Percentiles rank a stretch among this genome's conserved stretches.
These are phyloP conservation scores for Rutpela maculata DNA, from an alignment of 2,888 invertebrate genomes.

Conservation along the genomic window DNA sequence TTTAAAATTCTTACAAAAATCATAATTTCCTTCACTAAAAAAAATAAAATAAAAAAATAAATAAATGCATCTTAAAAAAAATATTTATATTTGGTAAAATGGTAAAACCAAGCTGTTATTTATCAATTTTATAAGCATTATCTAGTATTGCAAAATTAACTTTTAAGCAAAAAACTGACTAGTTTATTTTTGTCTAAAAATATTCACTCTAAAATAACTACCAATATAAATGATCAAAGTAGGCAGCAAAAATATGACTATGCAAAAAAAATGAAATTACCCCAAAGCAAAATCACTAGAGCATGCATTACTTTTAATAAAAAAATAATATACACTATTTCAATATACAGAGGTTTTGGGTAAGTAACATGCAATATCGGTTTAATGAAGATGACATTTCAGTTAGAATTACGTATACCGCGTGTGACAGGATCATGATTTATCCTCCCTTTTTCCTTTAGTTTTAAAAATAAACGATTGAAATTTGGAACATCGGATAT, in stretches of 20 bases:
- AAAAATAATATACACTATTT: background rate
- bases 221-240: background rate
- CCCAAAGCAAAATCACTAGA: background rate
- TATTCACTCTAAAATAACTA: background rate
- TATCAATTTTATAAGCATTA: slow-evolving; percentile 31
- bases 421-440: no score
- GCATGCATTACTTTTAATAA: background rate
- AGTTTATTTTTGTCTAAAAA: background rate
- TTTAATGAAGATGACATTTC: background rate
- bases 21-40: background rate
- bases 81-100: slow-evolving; percentile 1
- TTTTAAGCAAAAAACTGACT: slow-evolving; percentile 16
- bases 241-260: slow-evolving; percentile 3
- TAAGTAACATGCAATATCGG: background rate
- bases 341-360: background rate
- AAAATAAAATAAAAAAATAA: background rate
- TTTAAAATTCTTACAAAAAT: background rate
- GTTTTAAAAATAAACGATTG: no score
- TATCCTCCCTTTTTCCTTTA: no score
- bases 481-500: no score
- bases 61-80: slow-evolving; percentile 5
- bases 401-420: background rate
- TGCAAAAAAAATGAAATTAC: background rate
- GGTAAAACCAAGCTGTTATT: slow-evolving; percentile 39
- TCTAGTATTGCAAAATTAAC: slow-evolving; percentile 22